Base-by-base conservation (phyloP, 2,113 vertebrate genomes). In the Bos javanicus region DNA sequence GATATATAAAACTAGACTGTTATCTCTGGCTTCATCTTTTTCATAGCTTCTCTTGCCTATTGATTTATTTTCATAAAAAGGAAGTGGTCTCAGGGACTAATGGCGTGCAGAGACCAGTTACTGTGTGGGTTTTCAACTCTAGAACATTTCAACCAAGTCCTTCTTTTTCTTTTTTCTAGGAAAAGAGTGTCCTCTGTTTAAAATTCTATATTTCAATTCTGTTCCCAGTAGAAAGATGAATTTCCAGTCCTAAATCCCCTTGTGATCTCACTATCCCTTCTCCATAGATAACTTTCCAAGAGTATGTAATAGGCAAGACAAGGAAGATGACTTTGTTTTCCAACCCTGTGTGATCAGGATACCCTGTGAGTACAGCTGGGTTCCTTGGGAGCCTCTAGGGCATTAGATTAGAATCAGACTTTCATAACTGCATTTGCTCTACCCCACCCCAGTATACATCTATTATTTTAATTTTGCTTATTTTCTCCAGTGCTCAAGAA, bases 381-480 rank as follows among this genome's bases (percentile, higher is more conserved):
- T 57, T 59, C 78, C 23, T 48, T 50, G 54, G 67, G 57, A 57
- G 7, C 7, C 23, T 92, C 36, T 48, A 14, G 26, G 28, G 11
- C 19, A 10, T 82, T 48, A 8, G 15, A 46, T 43, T 48, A 30
- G 46, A 87, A 43, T 87, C 56, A 86, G 50, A 87, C 50, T 78
- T 91, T 28, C 30, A 39, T 48, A 52, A 33, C 62, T 89, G 28
- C 6, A 81, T 78, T 81, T 94, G 13, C 30, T 87, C 59, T 52
- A 6, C 12, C 3, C 56, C 26, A 50, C 21, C 25, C 25, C 59
- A 52, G 2, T 80, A 48, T 14, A 83, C 6, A 64, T 39, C 59
- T 78, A 50, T 97, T 81, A 33, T 64, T 98, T 98, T 94, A 96
- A 54, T 97, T 98, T 95, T 28, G 4, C 86, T 74, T 95, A 81